Conservation (phyloP, 2,797 vertebrate species). For the Erethizon dorsatum region DNA sequence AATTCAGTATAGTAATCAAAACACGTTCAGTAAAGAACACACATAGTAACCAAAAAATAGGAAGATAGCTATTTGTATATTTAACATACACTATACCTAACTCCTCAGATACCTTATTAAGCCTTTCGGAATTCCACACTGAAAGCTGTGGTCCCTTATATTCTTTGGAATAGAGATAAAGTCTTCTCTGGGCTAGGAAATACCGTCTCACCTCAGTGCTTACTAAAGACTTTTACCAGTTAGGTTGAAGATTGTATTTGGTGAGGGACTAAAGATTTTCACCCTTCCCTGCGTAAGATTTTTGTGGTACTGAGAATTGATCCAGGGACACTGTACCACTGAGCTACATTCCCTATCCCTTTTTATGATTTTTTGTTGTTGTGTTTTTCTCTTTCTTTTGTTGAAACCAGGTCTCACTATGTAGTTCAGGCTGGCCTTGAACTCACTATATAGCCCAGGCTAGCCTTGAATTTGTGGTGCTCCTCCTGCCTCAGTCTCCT, state of each 20-base stretch:
- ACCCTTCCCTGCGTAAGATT: not conserved
- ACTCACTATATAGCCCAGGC: no score
- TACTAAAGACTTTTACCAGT: conserved; percentile 16
- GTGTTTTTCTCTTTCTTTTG: not conserved
- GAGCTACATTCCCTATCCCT: not conserved
- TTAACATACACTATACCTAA: not conserved
- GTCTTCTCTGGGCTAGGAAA: conserved; percentile 13
- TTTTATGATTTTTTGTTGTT: not conserved
- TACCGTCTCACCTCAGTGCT: conserved; percentile 21
- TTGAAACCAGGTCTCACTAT: not conserved
- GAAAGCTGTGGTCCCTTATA: conserved; percentile 31
- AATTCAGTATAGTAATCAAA: conserved; percentile 51
- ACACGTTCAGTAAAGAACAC: conserved; percentile 35
- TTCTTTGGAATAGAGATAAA: conserved; percentile 25
- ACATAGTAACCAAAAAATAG: not conserved
- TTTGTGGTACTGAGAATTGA: not conserved
- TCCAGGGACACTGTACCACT: not conserved
- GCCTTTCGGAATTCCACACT: conserved; percentile 30
- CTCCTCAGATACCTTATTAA: conserved; percentile 29
- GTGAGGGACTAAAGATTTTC: conserved; percentile 55
- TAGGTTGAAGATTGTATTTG: conserved; percentile 33
- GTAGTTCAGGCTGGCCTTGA: not conserved
- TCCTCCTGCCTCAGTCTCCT: not conserved
- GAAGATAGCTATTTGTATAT: not conserved
- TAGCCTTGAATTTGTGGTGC: no score